These are phyloP conservation scores for Myodes glareolus DNA, from an alignment of 2,113 vertebrate genomes.

Conservation along the genomic window DNA sequence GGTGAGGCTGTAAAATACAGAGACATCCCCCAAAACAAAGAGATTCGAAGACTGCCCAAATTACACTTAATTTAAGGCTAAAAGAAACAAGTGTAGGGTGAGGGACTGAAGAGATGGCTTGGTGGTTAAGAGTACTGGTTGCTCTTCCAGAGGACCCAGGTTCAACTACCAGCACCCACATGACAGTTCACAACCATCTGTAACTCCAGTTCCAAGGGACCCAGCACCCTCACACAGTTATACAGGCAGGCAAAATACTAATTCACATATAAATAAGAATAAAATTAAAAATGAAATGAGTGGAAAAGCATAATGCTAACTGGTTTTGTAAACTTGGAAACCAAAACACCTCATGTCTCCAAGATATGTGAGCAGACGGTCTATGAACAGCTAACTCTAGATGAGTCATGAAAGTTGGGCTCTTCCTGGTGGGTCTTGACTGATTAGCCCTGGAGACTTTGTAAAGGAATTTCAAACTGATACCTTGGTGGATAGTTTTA, in stretches of 20 bases:
- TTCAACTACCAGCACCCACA: neutral
- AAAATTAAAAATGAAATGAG: neutral
- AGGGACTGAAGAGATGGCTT: neutral
- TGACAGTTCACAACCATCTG: neutral
- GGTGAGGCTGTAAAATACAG: neutral
- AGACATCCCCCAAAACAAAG: neutral
- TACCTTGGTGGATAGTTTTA: neutral
- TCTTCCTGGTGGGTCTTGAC: neutral
- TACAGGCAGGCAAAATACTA: neutral
- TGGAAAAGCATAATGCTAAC: neutral
- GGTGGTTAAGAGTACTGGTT: neutral
- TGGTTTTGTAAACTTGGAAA: neutral
- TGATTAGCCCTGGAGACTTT: neutral
- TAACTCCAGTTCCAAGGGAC: neutral
- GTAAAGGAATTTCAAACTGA: neutral
- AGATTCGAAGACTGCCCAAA: neutral
- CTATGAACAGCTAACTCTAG: neutral
- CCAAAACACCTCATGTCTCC: neutral
- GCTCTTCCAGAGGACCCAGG: neutral
- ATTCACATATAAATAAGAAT: neutral
- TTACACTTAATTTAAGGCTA: neutral
- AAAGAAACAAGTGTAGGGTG: neutral
- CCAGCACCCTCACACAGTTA: neutral
- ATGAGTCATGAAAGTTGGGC: neutral
- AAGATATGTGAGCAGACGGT: neutral